phyloP scores from a whole-genome alignment of 2,888 invertebrate genomes.

The Heliothis peltigera region DNA sequence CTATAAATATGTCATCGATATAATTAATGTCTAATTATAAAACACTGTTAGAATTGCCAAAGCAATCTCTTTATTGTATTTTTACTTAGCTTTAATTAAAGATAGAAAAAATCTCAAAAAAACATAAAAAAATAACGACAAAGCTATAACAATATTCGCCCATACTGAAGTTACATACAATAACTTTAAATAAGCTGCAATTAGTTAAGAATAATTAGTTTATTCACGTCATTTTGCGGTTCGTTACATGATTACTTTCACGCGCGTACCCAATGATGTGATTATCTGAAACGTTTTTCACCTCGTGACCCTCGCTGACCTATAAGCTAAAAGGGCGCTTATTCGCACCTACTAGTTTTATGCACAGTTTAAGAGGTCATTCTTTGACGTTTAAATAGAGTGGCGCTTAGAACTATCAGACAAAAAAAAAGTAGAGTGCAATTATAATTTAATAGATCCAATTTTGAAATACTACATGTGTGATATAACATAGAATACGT shows the following conservation, averaged over 20 bases:
- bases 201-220: slow-evolving; percentile 19
- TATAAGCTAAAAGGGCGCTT: slow-evolving; percentile 7
- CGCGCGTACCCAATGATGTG: slow-evolving; percentile 3
- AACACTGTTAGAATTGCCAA: too few species aligned
- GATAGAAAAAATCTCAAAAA: slow-evolving; percentile 14
- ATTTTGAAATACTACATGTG: not conserved
- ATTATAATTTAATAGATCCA: not conserved
- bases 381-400: not conserved
- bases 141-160: slow-evolving; percentile 7
- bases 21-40: not conserved
- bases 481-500: not conserved
- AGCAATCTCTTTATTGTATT: too few species aligned
- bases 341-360: slow-evolving; percentile 3
- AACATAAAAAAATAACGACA: slow-evolving; percentile 9
- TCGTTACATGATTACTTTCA: slow-evolving; percentile 1
- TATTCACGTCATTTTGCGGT: not conserved
- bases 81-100: too few species aligned
- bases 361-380: not conserved
- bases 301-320: not conserved
- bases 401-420: not conserved
- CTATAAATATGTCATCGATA: not conserved
- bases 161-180: slow-evolving; percentile 17
- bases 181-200: not conserved
- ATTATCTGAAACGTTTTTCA: slow-evolving; percentile 7
- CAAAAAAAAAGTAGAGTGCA: not conserved